Evolutionary conservation across 2,888 invertebrate genomes (phyloP), one percentile per base, ranked within the genome.

Genomic region (Flabesymbios commensalis): DNA sequence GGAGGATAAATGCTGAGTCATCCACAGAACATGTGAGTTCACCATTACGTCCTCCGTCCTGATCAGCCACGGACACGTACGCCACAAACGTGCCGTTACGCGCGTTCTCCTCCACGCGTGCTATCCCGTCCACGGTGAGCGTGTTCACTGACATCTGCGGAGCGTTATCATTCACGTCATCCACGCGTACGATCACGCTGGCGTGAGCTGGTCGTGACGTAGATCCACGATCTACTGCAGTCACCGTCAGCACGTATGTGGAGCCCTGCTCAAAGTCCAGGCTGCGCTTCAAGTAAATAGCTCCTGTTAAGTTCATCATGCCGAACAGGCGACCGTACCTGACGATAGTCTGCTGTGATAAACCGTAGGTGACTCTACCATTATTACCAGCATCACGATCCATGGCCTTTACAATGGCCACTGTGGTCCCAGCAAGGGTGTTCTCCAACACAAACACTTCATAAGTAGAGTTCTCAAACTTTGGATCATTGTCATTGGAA

Each of bases 81-180:
- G 57, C 60, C 17, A 63, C 60, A 31, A 63, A 48, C 2, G 63
- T 61, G 17, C 56, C 56, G 3, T n/a, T 28, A 5, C 5, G 22
- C 2, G 63, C 59, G n/a, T 51, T 32, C 47, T 61, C 63, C 0
- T 42, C 26, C 33, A 63, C 47, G 22, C 31, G 24, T 1, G 55
- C 59, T 17, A 26, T 22, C n/a, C 53, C 61, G 10, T 4, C 22
- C 5, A 3, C 22, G 4, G 32, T 54, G 7, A 29, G 22, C 3
- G 53, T 55, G 33, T 59, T 41, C 3, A 59, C 43, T n/a, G 33
- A 45, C n/a, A 61, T 57, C 3, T 26, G n/a, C 3, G 58, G 61
- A 0, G 42, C 7, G 24, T 58, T 31, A 19, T 61, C 61, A 29
- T 61, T 61, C 19, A 24, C 47, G 32, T 59, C 59, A 29, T 42